A percentile compares a stretch with the other conserved stretches of the same genome.
These are phyloP conservation scores for Alca torda DNA, from an alignment of 2,797 vertebrate species.

Conservation along the genomic window DNA sequence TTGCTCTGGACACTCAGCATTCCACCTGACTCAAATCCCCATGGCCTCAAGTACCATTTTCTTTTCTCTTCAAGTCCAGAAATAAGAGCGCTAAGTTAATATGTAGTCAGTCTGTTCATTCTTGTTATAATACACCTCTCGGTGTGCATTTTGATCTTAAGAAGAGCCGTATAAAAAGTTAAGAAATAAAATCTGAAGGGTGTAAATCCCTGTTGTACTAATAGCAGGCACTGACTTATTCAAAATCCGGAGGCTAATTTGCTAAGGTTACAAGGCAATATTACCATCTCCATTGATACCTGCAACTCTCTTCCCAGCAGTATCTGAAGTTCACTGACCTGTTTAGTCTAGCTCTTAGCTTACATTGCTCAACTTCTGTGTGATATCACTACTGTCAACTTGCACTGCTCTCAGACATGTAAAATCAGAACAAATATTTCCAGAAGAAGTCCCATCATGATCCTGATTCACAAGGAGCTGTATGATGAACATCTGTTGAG, in stretches of 20 bases:
- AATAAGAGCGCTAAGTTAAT: neutral
- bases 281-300: neutral
- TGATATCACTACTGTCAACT: neutral
- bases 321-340: neutral
- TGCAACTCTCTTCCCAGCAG: neutral
- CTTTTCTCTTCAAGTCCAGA: neutral
- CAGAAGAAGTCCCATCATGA: neutral
- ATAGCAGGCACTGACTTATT: neutral
- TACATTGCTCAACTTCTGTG: neutral
- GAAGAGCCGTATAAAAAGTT: neutral
- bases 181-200: neutral
- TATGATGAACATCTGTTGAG: neutral
- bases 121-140: neutral
- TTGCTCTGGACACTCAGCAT: neutral
- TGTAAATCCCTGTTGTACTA: neutral
- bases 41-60: neutral
- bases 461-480: neutral
- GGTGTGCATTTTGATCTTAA: neutral
- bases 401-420: neutral
- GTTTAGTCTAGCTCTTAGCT: neutral
- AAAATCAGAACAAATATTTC: neutral
- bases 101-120: neutral
- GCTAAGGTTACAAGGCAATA: neutral
- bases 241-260: neutral
- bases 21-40: neutral